Evolutionary conservation across 2,113 vertebrate genomes (phyloP), one percentile per base, ranked within the genome.

Genomic region (Equus quagga): DNA sequence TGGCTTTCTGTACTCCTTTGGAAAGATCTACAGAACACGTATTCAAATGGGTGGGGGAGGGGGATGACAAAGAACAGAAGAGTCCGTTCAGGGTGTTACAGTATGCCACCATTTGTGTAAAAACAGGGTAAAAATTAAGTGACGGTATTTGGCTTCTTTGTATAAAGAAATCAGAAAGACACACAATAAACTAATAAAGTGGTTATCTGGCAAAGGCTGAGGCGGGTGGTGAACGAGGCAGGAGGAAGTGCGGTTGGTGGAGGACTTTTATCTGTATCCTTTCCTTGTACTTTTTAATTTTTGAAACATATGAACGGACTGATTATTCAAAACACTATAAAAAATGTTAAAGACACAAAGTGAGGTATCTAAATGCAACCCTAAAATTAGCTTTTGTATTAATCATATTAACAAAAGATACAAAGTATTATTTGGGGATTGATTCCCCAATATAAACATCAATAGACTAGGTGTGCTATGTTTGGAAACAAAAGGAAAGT

Each of bases 291-390:
- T 58, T 81, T 31, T 21, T 1, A 79, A 67, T 72, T 67, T 93
- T 23, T 26, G 21, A 91, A 96, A 51, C 14, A 78, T 8, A 15
- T 26, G 0, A 73, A 70, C 51, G 5, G 58, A 70, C 9, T 78
- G 44, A 86, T 44, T 73, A 95, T 58, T 87, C 64, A 91, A 93
- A 73, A 69, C 19, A 62, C 23, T 76, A 41, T 23, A 64, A 65
- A 31, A 96, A 89, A 46, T 28, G 28, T 69, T 85, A 93, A 78
- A 84, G 64, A 93, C 58, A 80, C 24, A 82, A 51, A 93, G 12
- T 36, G 33, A 87, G 13, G 49, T 88, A 36, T 54, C 69, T 88
- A 79, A 83, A 41, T 23, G 9, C 7, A 56, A 91, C 5, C 41
- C 51, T 87, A 82, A 87, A 95, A 84, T 69, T 51, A 82, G 18